Base-by-base conservation (phyloP, 2,888 invertebrate species). In the Didymodactylos carnosus region DNA sequence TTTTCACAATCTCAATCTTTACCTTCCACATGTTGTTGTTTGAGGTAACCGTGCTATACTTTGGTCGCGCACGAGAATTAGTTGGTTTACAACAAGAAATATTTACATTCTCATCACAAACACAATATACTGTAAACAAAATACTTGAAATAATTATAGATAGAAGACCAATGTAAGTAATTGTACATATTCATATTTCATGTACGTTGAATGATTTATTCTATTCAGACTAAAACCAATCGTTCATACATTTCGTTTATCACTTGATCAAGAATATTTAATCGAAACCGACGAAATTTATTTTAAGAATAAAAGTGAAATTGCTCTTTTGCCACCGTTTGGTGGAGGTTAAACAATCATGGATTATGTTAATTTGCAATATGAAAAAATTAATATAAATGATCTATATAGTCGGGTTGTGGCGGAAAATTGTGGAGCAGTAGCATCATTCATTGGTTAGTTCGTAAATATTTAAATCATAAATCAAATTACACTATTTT, bases 371-470 rank as follows among this genome's bases (percentile, higher is more conserved):
- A 1, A 51, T 27, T 29, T 51, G 25, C 51, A 51, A 51, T 27
- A 4, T 51, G 27, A 51, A 27, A 25, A 25, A 14, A 51, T 51
- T 16, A 6, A 16, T 27, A 3, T 51, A 5, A 29, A 51, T 16
- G 27, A 51, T 6, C 43, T 41, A 7, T 71, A 41, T 71, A n/a
- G 19, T 27, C 27, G n/a, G 7, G 82, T 83, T 7, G 79, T 79
- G 11, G 79, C 81, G 27, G 80, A 82, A 51, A 75, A 79, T 8
- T 93, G 92, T 82, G 95, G 94, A 13, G 94, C 94, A 7, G 87
- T 91, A 70, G 91, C 93, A 0, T 80, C 91, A 39, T 95, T 95
- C 84, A 87, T 93, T 72, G 95, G 94, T 82, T 76, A 73, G 77
- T 69, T 69, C 1, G 19, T 69, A 13, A 7, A 53, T 25, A 46